These are phyloP conservation scores for Mystacides longicornis DNA, from an alignment of 2,888 invertebrate genomes.

Conservation along the genomic window DNA sequence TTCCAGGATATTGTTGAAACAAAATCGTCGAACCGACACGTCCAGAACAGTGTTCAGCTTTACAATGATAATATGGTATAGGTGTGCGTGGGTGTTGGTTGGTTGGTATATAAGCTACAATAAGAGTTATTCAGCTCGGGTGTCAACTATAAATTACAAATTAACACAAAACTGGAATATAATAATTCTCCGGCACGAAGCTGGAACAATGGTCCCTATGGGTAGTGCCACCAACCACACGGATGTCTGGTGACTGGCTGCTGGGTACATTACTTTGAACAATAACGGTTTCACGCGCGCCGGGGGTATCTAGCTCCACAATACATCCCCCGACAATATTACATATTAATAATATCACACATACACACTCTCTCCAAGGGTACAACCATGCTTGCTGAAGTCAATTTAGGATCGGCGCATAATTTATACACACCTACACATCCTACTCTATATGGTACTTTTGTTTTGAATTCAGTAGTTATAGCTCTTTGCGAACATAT, in stretches of 20 bases:
- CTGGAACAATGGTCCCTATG: background rate
- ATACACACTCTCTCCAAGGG: background rate
- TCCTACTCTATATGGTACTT: no score
- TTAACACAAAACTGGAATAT: constrained; percentile 7
- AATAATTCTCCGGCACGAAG: constrained; percentile 2
- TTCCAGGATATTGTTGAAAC: no score
- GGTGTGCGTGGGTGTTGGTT: no score
- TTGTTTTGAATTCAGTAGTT: no score
- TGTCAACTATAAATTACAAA: constrained; percentile 17
- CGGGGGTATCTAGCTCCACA: background rate
- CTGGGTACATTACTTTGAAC: background rate
- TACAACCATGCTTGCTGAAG: background rate
- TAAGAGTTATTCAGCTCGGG: constrained; percentile 2
- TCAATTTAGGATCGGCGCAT: background rate
- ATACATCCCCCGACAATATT: background rate
- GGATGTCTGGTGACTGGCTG: background rate
- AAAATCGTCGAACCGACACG: background rate
- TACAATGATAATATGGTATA: no score
- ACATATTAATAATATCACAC: background rate
- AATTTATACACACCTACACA: no score
- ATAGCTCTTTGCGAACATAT: no score
- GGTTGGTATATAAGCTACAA: constrained; percentile 9
- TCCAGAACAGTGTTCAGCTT: background rate
- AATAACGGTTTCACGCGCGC: constrained; percentile 1
- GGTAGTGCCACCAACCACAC: no score